Evolutionary conservation across 2,888 invertebrate species (phyloP).

Genomic region (Orthosia gothica): DNA sequence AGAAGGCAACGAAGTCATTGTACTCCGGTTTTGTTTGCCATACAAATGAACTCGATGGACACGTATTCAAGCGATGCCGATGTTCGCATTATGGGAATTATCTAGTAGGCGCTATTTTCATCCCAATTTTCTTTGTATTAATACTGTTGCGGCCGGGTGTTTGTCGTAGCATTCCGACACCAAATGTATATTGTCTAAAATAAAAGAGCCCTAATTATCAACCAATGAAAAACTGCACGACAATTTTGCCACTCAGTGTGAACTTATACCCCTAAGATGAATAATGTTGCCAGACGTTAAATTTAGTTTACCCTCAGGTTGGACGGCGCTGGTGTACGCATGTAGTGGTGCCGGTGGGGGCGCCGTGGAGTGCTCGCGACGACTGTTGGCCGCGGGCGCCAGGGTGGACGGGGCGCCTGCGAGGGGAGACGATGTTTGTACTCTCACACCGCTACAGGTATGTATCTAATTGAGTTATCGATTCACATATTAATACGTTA

Average conservation of each 20-base stretch:
- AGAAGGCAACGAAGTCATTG: no score
- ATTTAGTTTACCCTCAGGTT: conserved; percentile 83
- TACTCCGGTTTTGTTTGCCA: no score
- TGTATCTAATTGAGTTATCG: no score
- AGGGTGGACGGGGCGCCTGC: conserved; percentile 97
- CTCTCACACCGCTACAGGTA: conserved; percentile 97
- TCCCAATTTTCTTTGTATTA: not conserved
- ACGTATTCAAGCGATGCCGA: no score
- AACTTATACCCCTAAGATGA: not conserved
- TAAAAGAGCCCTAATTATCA: no score
- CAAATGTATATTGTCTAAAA: no score
- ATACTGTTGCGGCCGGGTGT: no score
- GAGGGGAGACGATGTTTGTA: conserved; percentile 96
- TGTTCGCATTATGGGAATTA: no score
- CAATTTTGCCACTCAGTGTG: not conserved
- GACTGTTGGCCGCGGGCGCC: conserved; percentile 95
- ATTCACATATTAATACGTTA: not conserved
- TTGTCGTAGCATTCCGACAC: no score
- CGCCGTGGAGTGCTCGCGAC: conserved; percentile 92
- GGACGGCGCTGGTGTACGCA: conserved; percentile 97
- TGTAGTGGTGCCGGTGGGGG: conserved; percentile 75
- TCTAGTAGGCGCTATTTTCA: not conserved
- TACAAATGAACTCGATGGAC: no score
- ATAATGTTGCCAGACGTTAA: not conserved
- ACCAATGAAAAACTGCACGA: not conserved